Evolutionary conservation across 1,140 invertebrate genomes (phyloP).

Genomic region (Chrysoperla carnea): DNA sequence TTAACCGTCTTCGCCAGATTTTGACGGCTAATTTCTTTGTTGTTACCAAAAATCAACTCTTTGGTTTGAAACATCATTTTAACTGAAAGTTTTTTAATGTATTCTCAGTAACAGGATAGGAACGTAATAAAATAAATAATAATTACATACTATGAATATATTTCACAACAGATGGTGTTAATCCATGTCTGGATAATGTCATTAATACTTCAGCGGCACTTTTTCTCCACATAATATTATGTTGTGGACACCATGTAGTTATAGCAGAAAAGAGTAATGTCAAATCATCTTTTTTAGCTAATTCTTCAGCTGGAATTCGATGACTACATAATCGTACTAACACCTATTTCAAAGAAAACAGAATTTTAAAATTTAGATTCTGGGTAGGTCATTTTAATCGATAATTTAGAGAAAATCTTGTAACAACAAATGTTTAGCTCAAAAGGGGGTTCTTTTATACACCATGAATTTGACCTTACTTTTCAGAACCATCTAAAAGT

Average conservation of each 20-base stretch:
- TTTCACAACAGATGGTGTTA: constrained; percentile 80
- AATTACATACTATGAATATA: constrained; percentile 86
- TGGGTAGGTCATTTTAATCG: too few relatives aligned
- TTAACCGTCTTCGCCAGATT: too few relatives aligned
- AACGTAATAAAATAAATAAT: background rate
- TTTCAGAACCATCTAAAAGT: too few relatives aligned
- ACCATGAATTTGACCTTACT: too few relatives aligned
- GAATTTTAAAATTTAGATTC: background rate
- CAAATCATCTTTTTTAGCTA: constrained; percentile 91
- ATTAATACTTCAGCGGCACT: constrained; percentile 91
- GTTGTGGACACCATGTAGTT: constrained; percentile 79
- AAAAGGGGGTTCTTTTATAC: too few relatives aligned
- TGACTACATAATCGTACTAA: constrained; percentile 85
- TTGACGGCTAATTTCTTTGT: too few relatives aligned
- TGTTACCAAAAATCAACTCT: too few relatives aligned
- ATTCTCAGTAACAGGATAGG: too few relatives aligned
- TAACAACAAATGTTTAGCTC: too few relatives aligned
- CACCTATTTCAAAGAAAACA: constrained; percentile 37
- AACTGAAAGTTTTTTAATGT: too few relatives aligned
- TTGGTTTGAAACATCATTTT: too few relatives aligned
- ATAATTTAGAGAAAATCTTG: too few relatives aligned
- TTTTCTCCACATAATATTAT: constrained; percentile 93
- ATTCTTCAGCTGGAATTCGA: constrained; percentile 82
- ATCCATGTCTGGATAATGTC: constrained; percentile 84
- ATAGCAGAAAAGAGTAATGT: constrained; percentile 91